Base-by-base conservation (phyloP, 2,888 invertebrate species). In the Tromatobia lineatoria region DNA sequence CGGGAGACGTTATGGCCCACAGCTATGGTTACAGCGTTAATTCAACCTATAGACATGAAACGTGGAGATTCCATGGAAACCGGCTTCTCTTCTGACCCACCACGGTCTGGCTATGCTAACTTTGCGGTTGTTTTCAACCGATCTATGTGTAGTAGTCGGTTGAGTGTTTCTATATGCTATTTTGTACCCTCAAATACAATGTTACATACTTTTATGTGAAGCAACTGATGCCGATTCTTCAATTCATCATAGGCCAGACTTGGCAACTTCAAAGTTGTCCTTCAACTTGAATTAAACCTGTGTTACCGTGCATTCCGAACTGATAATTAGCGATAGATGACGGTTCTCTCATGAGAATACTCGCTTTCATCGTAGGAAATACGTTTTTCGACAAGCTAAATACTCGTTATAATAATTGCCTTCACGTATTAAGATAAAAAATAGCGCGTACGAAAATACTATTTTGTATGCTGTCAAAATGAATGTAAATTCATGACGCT, bases 11-110 rank as follows among this genome's bases (percentile, higher is more conserved):
- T 47, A 47, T 47, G 47, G 67, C 45, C 45, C 45, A 47, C 47
- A 38, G 64, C 64, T 18, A 64, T 38, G 64, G 20, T 47, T 23
- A 20, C 45, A 45, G 47, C 67, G 67, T 38, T 38, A 64, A 64
- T 64, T 64, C 38, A 3, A 38, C 18, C 38, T 18, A 18, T 18
- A 64, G 64, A 64, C 38, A 64, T n/a, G 20, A 38, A 64, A 20
- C 38, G 20, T 11, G 18, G 64, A 42, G 64, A 64, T 64, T 64
- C 64, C 69, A 34, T 29, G 50, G 50, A 69, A 69, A 69, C 69
- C 69, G 69, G 69, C 69, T 69, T 69, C 69, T 29, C 47, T 47
- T 47, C 50, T 13, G 45, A 25, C 67, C 45, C 25, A 45, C 47
- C 25, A 25, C 67, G 25, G 25, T 7, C n/a, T 47, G 29, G 6